Evolutionary conservation across 2,113 vertebrate species (phyloP).

Genomic region (Panurus biarmicus): DNA sequence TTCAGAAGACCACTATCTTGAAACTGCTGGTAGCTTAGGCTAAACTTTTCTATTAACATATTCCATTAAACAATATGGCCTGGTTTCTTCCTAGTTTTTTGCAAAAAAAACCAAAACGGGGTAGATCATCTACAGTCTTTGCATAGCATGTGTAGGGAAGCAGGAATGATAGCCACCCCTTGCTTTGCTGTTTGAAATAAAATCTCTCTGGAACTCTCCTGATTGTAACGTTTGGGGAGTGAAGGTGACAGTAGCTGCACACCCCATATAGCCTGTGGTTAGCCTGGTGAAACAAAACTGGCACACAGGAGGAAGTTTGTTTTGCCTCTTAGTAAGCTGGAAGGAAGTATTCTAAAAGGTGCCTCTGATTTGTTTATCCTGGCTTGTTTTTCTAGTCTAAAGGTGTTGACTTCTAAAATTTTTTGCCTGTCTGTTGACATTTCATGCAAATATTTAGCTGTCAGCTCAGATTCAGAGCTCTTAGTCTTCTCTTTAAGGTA

Average conservation of each 20-base stretch:
- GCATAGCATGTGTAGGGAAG: neutral
- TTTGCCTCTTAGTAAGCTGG: neutral
- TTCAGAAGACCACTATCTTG: neutral
- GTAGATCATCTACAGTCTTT: neutral
- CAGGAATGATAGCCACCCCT: neutral
- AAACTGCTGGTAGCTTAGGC: neutral
- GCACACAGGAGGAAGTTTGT: neutral
- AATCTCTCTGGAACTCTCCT: neutral
- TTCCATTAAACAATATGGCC: rapidly evolving
- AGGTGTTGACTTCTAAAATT: neutral
- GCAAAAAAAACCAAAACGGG: neutral
- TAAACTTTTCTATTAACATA: neutral
- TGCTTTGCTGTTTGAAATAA: neutral
- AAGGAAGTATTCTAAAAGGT: neutral
- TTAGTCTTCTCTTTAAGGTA: neutral
- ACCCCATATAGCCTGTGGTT: neutral
- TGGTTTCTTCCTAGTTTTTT: neutral
- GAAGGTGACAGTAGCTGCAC: neutral
- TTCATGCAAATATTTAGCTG: neutral
- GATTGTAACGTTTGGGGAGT: too few relatives aligned
- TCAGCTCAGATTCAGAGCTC: neutral
- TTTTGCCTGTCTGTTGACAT: neutral
- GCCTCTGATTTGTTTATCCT: neutral
- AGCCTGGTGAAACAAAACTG: neutral
- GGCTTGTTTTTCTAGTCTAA: neutral